These are phyloP conservation scores for Psophia crepitans DNA, from an alignment of 2,113 vertebrate species.

Conservation along the genomic window DNA sequence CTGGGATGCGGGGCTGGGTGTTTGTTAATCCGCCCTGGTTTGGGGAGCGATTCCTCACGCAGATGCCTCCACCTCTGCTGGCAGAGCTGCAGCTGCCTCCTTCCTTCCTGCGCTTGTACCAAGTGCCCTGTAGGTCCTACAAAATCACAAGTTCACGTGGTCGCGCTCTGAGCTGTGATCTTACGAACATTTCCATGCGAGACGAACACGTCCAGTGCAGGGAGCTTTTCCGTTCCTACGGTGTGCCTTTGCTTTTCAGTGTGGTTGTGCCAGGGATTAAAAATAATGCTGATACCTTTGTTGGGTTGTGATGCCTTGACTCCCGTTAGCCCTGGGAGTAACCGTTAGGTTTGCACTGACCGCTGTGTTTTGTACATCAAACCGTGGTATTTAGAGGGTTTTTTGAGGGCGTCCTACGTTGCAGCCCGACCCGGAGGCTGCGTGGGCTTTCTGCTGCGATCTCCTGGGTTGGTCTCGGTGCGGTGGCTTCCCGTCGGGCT, in stretches of 20 bases:
- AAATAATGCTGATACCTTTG: fast-evolving
- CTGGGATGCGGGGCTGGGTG: background rate
- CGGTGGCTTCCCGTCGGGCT: background rate
- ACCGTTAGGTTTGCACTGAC: fast-evolving
- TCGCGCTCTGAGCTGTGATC: fast-evolving
- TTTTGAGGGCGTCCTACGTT: fast-evolving
- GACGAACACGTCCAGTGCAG: background rate
- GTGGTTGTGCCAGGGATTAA: background rate
- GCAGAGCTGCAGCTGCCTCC: background rate
- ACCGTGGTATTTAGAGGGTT: background rate
- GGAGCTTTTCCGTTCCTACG: background rate
- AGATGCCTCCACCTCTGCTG: background rate
- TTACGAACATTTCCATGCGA: background rate
- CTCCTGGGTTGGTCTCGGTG: fast-evolving
- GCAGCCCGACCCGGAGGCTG: background rate
- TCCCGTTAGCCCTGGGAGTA: background rate
- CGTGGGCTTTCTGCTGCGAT: background rate
- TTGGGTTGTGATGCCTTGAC: background rate
- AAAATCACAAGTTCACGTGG: too few relatives aligned
- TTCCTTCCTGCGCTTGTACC: background rate
- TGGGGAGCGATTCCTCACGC: fast-evolving
- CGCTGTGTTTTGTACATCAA: background rate
- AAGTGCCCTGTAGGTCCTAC: background rate
- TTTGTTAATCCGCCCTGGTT: fast-evolving
- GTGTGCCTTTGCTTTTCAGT: background rate